phyloP scores from a whole-genome alignment of 2,888 invertebrate genomes.

The Aphidoletes aphidimyza region DNA sequence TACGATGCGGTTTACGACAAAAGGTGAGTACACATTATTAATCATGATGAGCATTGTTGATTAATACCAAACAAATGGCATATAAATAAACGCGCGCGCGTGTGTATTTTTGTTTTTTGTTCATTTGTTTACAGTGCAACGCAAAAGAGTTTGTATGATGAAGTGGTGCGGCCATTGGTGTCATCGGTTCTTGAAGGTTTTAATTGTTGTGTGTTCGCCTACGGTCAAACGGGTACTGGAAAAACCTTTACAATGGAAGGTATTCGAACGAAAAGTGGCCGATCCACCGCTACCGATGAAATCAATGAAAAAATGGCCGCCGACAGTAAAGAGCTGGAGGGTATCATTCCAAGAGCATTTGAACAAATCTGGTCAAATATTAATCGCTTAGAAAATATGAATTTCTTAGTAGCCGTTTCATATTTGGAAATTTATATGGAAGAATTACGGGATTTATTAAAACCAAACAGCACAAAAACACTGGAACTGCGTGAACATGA shows the following conservation, averaged over 20 bases:
- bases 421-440: slow-evolving; percentile 98
- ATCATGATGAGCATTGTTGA: too few relatives aligned
- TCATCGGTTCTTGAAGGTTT: slow-evolving; percentile 96
- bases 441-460: slow-evolving; percentile 81
- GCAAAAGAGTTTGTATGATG: slow-evolving; percentile 94
- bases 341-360: slow-evolving; percentile 95
- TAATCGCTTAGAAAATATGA: slow-evolving; percentile 86
- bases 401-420: slow-evolving; percentile 94
- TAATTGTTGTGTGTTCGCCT: slow-evolving; percentile 99
- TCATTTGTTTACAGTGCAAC: slow-evolving; percentile 71
- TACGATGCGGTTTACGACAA: slow-evolving; percentile 98
- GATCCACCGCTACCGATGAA: slow-evolving; percentile 67
- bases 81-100: not conserved
- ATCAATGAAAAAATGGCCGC: not conserved
- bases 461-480: slow-evolving; percentile 68
- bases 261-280: slow-evolving; percentile 67
- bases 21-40: slow-evolving; percentile 69
- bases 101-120: slow-evolving; percentile 1
- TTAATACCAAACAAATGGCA: too few relatives aligned
- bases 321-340: slow-evolving; percentile 68
- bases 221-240: slow-evolving; percentile 98
- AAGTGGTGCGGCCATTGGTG: slow-evolving; percentile 93
- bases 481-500: slow-evolving; percentile 75
- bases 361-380: slow-evolving; percentile 98
- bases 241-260: slow-evolving; percentile 80